These are phyloP conservation scores for Melieria omissa DNA, from an alignment of 2,888 invertebrate species.

Conservation along the genomic window DNA sequence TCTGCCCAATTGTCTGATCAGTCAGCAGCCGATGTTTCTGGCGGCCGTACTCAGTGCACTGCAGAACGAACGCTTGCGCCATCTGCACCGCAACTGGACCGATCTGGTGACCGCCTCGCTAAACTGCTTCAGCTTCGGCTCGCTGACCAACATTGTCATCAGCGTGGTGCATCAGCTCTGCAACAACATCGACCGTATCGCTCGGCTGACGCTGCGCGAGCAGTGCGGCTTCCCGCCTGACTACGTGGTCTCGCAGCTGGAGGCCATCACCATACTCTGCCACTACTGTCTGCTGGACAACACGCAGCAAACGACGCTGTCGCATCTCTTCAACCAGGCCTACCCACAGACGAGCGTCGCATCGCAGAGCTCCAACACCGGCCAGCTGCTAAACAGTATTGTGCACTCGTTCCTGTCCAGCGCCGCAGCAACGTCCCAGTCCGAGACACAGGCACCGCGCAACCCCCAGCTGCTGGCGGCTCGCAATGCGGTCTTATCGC, in stretches of 20 bases:
- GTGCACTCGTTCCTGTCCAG: conserved; percentile 82
- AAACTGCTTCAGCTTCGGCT: conserved; percentile 79
- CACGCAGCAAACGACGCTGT: conserved; percentile 70
- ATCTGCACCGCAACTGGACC: conserved; percentile 85
- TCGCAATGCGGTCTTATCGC: conserved; percentile 79
- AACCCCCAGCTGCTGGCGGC: conserved; percentile 69
- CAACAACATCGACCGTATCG: conserved; percentile 76
- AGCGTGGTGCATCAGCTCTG: conserved; percentile 81
- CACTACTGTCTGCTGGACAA: conserved; percentile 80
- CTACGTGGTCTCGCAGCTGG: conserved; percentile 81
- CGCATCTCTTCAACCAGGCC: conserved; percentile 71
- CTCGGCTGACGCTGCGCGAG: conserved; percentile 61
- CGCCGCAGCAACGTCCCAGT: conserved; percentile 50
- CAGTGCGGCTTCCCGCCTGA: conserved; percentile 73
- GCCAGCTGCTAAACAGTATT: conserved; percentile 82
- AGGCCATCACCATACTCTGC: conserved; percentile 80
- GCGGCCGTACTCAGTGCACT: conserved; percentile 82
- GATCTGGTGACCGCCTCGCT: conserved; percentile 82
- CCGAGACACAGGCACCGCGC: conserved; percentile 57
- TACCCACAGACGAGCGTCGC: conserved; percentile 69
- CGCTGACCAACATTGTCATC: conserved; percentile 80
- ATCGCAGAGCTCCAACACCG: conserved; percentile 71
- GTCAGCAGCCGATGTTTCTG: conserved; percentile 86
- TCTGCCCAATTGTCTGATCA: conserved; percentile 74
- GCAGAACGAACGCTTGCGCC: conserved; percentile 76